These are phyloP conservation scores for Copsychus sechellarum DNA, from an alignment of 2,113 vertebrate genomes.

Conservation along the genomic window DNA sequence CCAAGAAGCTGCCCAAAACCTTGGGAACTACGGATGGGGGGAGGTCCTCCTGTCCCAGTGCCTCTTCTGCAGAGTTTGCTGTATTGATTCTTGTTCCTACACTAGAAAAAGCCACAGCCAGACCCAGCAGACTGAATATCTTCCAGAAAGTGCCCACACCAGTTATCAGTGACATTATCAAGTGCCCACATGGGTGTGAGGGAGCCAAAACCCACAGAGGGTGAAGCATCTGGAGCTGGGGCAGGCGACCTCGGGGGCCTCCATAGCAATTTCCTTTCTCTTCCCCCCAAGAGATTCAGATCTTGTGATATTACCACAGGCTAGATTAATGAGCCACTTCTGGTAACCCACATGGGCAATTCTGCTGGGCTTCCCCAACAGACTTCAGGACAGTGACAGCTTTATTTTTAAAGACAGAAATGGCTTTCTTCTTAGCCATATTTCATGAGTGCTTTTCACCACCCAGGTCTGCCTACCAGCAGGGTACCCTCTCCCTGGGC, in stretches of 20 bases:
- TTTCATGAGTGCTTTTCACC: neutral
- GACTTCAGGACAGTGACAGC: constrained; percentile 33
- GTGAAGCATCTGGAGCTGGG: constrained; percentile 24
- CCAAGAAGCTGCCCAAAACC: constrained; percentile 26
- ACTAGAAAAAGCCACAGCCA: neutral
- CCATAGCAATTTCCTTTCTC: constrained; percentile 50
- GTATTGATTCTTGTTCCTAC: neutral
- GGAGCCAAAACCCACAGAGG: constrained; percentile 45
- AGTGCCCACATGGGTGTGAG: neutral
- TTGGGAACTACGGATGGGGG: neutral
- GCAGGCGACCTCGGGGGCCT: constrained; percentile 38
- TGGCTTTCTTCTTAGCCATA: neutral
- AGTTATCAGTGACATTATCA: constrained; percentile 14
- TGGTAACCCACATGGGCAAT: constrained; percentile 68
- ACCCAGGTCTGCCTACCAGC: neutral
- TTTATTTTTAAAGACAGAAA: constrained; percentile 48
- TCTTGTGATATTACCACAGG: constrained; percentile 16
- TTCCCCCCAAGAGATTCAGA: constrained; percentile 33
- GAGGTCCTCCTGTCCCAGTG: neutral
- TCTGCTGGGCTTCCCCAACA: constrained; percentile 64
- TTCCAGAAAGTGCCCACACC: neutral
- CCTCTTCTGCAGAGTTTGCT: neutral
- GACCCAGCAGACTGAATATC: neutral
- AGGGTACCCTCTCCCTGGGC: neutral
- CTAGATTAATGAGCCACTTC: constrained; percentile 63